Conservation (phyloP, 2,888 invertebrate genomes). For the Nomada ferruginata region DNA sequence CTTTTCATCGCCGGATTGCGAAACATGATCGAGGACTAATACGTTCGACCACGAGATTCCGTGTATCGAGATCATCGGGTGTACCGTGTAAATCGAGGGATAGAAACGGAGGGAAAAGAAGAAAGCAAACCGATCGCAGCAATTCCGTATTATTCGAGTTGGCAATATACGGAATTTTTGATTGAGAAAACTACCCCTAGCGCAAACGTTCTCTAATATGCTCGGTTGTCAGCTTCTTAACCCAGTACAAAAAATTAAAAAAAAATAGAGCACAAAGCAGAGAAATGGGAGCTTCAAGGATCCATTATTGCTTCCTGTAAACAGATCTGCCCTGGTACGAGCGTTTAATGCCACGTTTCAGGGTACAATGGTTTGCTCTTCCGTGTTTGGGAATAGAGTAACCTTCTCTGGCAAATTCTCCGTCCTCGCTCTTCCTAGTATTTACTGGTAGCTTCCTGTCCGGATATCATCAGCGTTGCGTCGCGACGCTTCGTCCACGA, state of each 20-base stretch:
- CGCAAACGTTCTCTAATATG: slow-evolving; percentile 1
- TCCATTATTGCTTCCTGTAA: slow-evolving; percentile 48
- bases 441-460: slow-evolving; percentile 32
- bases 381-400: slow-evolving; percentile 30
- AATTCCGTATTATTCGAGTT: not conserved
- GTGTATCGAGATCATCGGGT: not conserved
- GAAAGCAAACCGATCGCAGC: not conserved
- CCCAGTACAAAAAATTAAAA: not conserved
- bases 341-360: slow-evolving; percentile 69
- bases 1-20: slow-evolving; percentile 6
- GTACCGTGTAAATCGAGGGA: not conserved
- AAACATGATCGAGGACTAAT: not conserved
- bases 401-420: slow-evolving; percentile 1
- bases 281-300: slow-evolving; percentile 24
- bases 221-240: slow-evolving; percentile 28
- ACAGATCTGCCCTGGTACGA: slow-evolving; percentile 64
- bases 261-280: slow-evolving; percentile 12
- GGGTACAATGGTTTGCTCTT: slow-evolving; percentile 37
- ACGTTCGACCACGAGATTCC: slow-evolving; percentile 23
- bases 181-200: not conserved
- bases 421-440: not conserved
- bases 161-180: not conserved
- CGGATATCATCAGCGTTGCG: slow-evolving; percentile 19
- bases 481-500: slow-evolving; percentile 5
- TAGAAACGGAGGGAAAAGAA: not conserved